phyloP scores from a whole-genome alignment of 2,797 vertebrate genomes.

The Centroberyx gerrardi region DNA sequence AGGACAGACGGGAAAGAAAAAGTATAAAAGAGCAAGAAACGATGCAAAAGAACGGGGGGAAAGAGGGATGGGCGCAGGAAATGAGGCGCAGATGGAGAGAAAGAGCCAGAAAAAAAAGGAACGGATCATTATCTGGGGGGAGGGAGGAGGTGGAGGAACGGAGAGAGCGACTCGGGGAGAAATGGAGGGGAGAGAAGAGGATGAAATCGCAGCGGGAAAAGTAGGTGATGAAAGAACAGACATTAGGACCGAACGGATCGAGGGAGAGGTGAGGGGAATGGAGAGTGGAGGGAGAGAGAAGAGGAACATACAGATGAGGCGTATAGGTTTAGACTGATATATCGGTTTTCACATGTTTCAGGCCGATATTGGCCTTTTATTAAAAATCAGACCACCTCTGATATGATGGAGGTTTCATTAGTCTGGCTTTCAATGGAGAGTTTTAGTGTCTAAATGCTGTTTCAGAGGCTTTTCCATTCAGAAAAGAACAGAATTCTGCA shows the following conservation, averaged over 20 bases:
- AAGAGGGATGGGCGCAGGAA: constrained; percentile 52
- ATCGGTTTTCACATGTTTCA: constrained; percentile 51
- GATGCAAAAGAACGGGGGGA: constrained; percentile 46
- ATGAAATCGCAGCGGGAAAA: constrained; percentile 63
- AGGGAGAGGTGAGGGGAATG: constrained; percentile 41
- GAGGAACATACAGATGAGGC: constrained; percentile 59
- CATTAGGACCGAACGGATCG: constrained; percentile 65
- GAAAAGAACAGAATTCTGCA: constrained; percentile 23
- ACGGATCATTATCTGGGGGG: constrained; percentile 65
- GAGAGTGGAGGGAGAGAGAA: constrained; percentile 17
- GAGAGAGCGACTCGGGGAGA: constrained; percentile 48
- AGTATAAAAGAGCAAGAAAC: constrained; percentile 23
- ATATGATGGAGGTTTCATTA: too few species aligned
- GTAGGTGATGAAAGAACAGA: constrained; percentile 62
- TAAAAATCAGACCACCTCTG: constrained; percentile 41
- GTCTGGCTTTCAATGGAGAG: constrained; percentile 26
- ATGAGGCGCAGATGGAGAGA: constrained; percentile 43
- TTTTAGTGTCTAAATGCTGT: constrained; percentile 21
- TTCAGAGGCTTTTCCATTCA: constrained; percentile 23
- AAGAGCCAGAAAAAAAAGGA: constrained; percentile 8
- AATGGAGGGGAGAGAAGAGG: constrained; percentile 55
- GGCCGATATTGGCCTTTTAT: constrained; percentile 57
- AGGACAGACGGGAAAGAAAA: neutral
- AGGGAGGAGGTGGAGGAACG: neutral
- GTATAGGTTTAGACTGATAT: constrained; percentile 22